Percentiles rank a stretch among this genome's conserved stretches.
Evolutionary conservation across 2,888 invertebrate genomes (phyloP).

Genomic region (Erpobdella octoculata): DNA sequence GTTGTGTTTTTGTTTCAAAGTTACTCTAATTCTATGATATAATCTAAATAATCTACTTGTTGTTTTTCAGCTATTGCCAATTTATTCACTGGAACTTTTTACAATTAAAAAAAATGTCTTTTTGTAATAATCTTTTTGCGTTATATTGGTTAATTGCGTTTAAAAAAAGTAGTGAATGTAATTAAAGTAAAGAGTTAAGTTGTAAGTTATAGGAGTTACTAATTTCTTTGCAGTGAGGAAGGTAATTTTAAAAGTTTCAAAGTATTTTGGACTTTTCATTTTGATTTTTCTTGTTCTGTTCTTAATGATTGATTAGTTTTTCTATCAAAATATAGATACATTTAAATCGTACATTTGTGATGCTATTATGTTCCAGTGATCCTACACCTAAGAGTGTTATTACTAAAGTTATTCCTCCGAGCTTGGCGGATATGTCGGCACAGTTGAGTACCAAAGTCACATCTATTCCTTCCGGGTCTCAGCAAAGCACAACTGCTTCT

Average conservation of each 20-base stretch:
- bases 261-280: constrained; percentile 12
- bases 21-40: too few relatives aligned
- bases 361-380: neutral
- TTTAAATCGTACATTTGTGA: neutral
- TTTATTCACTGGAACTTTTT: neutral
- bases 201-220: constrained; percentile 1
- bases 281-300: too few relatives aligned
- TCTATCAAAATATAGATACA: too few relatives aligned
- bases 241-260: constrained; percentile 3
- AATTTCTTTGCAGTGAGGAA: neutral
- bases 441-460: neutral
- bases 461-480: too few relatives aligned
- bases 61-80: constrained; percentile 10
- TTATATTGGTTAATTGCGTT: neutral
- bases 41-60: too few relatives aligned
- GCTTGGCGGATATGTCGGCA: constrained; percentile 1
- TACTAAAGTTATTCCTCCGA: constrained; percentile 19
- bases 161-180: neutral
- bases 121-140: neutral
- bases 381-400: constrained; percentile 7
- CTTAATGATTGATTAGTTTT: neutral
- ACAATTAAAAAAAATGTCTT: constrained; percentile 1
- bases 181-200: constrained; percentile 6
- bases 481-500: neutral
- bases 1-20: too few relatives aligned